Evolutionary conservation across 2,797 vertebrate genomes (phyloP).

Genomic region (Apogon talboti): DNA sequence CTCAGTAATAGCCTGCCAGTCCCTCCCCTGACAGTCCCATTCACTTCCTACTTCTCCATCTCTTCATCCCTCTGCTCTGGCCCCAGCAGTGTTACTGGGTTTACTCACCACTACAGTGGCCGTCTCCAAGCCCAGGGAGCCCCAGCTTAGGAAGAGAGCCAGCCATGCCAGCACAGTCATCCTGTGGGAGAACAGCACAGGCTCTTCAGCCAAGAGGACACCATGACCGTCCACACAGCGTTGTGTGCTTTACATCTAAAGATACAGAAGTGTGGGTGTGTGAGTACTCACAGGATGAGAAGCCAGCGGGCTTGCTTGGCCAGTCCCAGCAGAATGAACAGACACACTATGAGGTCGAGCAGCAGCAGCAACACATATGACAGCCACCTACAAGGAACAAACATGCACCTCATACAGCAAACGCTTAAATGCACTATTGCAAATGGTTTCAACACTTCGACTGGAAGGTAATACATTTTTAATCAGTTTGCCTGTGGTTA

Average conservation of each 20-base stretch:
- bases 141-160: constrained; percentile 93
- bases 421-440: background rate
- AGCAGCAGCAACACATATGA: constrained; percentile 90
- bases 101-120: constrained; percentile 90
- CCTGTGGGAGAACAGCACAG: constrained; percentile 74
- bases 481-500: background rate
- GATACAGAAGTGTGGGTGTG: constrained; percentile 14
- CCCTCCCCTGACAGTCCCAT: constrained; percentile 40
- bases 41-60: constrained; percentile 29
- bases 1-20: constrained; percentile 35
- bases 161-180: constrained; percentile 92
- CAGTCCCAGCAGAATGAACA: constrained; percentile 92
- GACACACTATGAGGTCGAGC: constrained; percentile 90
- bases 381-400: constrained; percentile 86
- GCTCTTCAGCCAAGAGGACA: constrained; percentile 48
- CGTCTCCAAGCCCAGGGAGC: constrained; percentile 91
- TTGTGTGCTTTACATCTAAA: constrained; percentile 22
- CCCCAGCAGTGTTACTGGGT: constrained; percentile 16
- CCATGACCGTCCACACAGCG: constrained; percentile 26
- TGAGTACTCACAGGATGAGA: constrained; percentile 88
- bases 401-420: constrained; percentile 2
- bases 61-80: constrained; percentile 8
- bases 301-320: constrained; percentile 95
- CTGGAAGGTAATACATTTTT: background rate
- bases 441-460: background rate